Conservation (phyloP, 2,797 vertebrate species). For the Geotrypetes seraphini region DNA sequence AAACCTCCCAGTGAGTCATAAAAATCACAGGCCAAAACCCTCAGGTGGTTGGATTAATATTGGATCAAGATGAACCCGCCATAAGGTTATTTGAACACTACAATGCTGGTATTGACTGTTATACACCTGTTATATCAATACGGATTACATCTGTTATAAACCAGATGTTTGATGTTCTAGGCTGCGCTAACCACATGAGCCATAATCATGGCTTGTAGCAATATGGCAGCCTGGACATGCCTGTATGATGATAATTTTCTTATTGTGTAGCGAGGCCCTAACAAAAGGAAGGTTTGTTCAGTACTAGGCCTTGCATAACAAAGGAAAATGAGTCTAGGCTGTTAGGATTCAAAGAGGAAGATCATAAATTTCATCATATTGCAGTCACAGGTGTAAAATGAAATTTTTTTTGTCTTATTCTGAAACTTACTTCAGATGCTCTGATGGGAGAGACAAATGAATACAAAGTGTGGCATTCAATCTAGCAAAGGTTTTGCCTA, state of each 20-base stretch:
- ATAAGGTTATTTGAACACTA: constrained; percentile 24
- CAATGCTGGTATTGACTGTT: constrained; percentile 35
- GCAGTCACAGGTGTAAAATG: no score
- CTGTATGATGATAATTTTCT: constrained; percentile 30
- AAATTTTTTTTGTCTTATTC: no score
- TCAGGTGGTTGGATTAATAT: constrained; percentile 23
- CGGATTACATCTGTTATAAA: constrained; percentile 38
- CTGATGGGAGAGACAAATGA: no score
- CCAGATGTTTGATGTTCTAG: constrained; percentile 34
- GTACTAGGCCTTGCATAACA: constrained; percentile 20
- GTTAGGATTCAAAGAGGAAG: no score
- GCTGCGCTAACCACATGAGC: constrained; percentile 23
- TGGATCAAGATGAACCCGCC: constrained; percentile 33
- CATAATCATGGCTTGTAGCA: constrained; percentile 33
- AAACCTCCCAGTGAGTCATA: constrained; percentile 36
- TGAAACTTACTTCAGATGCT: no score
- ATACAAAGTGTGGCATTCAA: no score
- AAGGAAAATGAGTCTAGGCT: no score
- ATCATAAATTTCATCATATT: no score
- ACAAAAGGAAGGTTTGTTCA: constrained; percentile 34
- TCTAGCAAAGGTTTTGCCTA: no score
- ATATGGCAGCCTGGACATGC: constrained; percentile 40
- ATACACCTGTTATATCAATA: constrained; percentile 37
- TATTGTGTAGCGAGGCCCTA: constrained; percentile 21
- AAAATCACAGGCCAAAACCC: constrained; percentile 25